Evolutionary conservation across 1,140 invertebrate species (phyloP), one percentile per base, ranked within the genome.

Genomic region (Cherax quadricarinatus): DNA sequence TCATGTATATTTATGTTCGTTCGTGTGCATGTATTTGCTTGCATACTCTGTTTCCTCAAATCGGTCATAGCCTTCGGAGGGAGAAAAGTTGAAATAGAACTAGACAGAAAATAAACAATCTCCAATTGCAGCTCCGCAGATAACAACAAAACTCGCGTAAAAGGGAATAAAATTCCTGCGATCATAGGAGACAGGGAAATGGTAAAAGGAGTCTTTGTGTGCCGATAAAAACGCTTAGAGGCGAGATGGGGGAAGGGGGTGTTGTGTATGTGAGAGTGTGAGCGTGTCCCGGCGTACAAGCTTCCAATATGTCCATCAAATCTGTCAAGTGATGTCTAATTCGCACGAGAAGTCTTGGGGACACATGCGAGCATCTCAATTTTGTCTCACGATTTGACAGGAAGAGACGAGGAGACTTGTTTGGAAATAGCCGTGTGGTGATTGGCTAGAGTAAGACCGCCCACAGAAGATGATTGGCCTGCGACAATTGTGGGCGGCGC

Each of bases 241-340:
- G 24, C 16, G 30, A 75, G 70, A 57, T 57, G 82, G 30, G 24
- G 57, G 82, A 62, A n/a, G 60, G 10, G 82, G 53, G 57, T 18
- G 48, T 49, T 80, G 78, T 14, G 48, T 51, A 48, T 81, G 79
- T 10, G 78, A 18, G 79, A n/a, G 79, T 16, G 79, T 51, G 79
- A 30, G 60, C 82, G 51, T 84, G 82, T 41, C 53, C 24, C 21
- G 49, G 70, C 51, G 82, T 60, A 57, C 82, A 18, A 84, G 82
- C 53, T 84, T 84, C 86, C 48, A 49, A 87, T 78, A 87, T 57
- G 86, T 87, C 86, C 62, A 49, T 87, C 86, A 78, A 78, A 78
- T 75, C 86, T 87, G 86, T 87, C 86, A 87, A 87, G 86, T 78
- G 86, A 48, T 57, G 86, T 87, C 70, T 87, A 87, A 87, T 87